These are phyloP conservation scores for Barnardius zonarius DNA, from an alignment of 2,113 vertebrate genomes.

Conservation along the genomic window DNA sequence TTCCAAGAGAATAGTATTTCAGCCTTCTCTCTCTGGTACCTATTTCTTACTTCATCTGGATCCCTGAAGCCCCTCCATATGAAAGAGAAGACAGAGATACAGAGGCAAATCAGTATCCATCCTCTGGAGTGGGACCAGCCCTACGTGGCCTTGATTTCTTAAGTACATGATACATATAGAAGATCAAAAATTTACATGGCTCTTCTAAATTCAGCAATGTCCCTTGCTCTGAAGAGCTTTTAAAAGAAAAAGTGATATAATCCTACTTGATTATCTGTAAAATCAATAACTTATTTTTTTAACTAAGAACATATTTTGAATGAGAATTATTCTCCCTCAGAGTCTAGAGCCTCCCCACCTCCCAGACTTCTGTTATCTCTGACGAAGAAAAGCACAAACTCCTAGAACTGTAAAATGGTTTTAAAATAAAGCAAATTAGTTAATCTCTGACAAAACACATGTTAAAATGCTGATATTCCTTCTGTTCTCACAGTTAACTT, in stretches of 20 bases:
- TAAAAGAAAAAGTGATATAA: background rate
- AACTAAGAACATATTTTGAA: background rate
- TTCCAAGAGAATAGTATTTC: background rate
- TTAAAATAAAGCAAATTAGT: background rate
- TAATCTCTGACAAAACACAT: background rate
- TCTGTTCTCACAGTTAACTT: background rate
- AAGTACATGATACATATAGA: background rate
- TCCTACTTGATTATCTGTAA: background rate
- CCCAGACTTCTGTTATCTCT: background rate
- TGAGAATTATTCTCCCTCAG: background rate
- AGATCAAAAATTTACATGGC: background rate
- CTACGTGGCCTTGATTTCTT: background rate
- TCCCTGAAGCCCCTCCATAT: background rate
- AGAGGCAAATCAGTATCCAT: background rate
- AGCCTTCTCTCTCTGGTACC: background rate
- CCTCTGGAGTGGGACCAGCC: background rate
- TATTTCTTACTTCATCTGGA: background rate
- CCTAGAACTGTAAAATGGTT: background rate
- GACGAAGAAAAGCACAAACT: background rate
- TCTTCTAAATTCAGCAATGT: background rate
- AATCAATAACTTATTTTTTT: background rate
- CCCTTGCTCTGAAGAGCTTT: background rate
- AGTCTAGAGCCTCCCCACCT: background rate
- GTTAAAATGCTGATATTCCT: background rate
- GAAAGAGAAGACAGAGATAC: background rate